Percentiles rank a stretch among this genome's conserved stretches.
phyloP scores from a whole-genome alignment of 2,888 invertebrate species.

The Amblyjoppa proteus region DNA sequence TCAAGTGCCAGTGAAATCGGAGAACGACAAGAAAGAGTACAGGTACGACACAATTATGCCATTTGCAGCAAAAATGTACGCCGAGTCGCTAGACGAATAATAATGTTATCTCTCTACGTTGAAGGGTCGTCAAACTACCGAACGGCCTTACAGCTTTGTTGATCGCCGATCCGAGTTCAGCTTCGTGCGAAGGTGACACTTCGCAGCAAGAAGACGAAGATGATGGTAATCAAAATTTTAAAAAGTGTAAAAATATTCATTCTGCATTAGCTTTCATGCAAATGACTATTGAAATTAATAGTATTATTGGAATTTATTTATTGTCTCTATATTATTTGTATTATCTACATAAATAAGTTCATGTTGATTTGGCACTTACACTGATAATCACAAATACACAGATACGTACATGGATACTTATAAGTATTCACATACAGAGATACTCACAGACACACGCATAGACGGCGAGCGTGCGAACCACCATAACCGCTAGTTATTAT shows the following conservation, averaged over 20 bases:
- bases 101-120: background rate
- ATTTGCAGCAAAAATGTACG: constrained; percentile 52
- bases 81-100: background rate
- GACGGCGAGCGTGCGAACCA: no score
- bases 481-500: no score
- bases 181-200: constrained; percentile 67
- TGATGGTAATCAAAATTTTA: constrained; percentile 80
- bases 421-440: no score
- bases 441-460: no score
- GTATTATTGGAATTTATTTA: constrained; percentile 7
- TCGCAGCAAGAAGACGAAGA: constrained; percentile 30
- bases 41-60: constrained; percentile 86
- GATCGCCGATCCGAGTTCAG: constrained; percentile 87
- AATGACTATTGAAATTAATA: background rate
- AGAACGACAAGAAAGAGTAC: constrained; percentile 92
- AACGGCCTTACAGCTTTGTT: constrained; percentile 91
- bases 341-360: no score
- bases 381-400: no score
- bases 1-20: constrained; percentile 90
- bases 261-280: background rate
- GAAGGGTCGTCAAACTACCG: constrained; percentile 88
- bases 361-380: no score
- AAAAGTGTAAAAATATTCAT: no score
- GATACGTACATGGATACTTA: no score
- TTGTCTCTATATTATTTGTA: background rate